phyloP scores from a whole-genome alignment of 2,888 invertebrate genomes.

The Eurytoma californica region DNA sequence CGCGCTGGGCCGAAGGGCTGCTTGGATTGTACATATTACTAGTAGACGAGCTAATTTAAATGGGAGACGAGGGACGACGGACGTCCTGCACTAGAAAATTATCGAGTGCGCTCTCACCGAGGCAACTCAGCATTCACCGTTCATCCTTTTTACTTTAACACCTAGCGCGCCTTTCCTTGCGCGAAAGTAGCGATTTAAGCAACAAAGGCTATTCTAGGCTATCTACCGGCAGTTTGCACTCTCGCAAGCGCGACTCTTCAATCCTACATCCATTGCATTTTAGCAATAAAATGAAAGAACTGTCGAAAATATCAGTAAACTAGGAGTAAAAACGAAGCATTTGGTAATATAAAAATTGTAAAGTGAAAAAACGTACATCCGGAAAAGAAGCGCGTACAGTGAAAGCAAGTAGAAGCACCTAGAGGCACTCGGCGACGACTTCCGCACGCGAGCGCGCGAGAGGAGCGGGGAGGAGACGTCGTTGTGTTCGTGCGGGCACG shows the following conservation, averaged over 20 bases:
- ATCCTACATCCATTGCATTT: too few relatives aligned
- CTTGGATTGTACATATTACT: constrained; percentile 48
- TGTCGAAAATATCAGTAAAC: too few relatives aligned
- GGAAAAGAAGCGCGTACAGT: neutral
- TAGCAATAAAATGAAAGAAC: too few relatives aligned
- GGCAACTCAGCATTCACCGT: constrained; percentile 1
- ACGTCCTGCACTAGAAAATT: constrained; percentile 6
- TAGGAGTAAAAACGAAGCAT: too few relatives aligned
- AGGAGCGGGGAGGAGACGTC: too few relatives aligned
- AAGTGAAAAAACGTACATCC: too few relatives aligned
- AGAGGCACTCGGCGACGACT: too few relatives aligned
- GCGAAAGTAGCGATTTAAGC: constrained; percentile 1
- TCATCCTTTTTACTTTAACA: neutral
- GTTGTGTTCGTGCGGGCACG: constrained; percentile 14
- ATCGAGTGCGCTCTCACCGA: constrained; percentile 7
- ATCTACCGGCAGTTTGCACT: neutral
- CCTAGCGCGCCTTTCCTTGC: neutral
- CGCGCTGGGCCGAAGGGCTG: constrained; percentile 40
- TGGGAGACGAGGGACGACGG: too few relatives aligned
- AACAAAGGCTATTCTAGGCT: neutral
- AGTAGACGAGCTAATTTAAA: constrained; percentile 1
- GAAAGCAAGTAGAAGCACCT: too few relatives aligned
- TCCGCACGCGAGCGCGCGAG: too few relatives aligned
- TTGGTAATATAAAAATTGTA: too few relatives aligned
- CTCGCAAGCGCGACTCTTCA: neutral